Percentiles rank a stretch among this genome's conserved stretches.
These are phyloP conservation scores for Pseudocheirus occidentalis DNA, from an alignment of 2,797 vertebrate genomes.

Conservation along the genomic window DNA sequence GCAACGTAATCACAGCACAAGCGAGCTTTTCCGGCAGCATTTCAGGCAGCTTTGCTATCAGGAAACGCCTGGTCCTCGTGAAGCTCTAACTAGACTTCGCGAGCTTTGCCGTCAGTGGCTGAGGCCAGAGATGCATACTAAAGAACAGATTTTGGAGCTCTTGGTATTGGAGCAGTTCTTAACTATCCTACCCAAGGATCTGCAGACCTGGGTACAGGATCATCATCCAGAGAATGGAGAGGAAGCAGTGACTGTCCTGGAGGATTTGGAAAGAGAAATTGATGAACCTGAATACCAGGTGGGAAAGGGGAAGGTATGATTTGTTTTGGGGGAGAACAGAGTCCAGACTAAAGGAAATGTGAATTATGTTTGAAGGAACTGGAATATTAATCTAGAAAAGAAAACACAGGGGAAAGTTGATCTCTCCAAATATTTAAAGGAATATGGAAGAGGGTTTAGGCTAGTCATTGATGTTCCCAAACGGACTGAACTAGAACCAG, in stretches of 20 bases:
- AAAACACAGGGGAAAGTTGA: neutral
- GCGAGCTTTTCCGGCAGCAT: constrained; percentile 59
- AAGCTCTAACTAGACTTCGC: constrained; percentile 66
- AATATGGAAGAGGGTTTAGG: neutral
- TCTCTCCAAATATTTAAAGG: neutral
- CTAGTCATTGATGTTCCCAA: neutral
- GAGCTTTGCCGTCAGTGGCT: constrained; percentile 70
- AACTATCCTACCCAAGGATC: constrained; percentile 64
- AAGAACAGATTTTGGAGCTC: constrained; percentile 73
- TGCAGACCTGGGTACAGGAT: constrained; percentile 56
- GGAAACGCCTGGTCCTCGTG: constrained; percentile 57
- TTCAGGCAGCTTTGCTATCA: constrained; percentile 69
- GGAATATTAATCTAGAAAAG: neutral
- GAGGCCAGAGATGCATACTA: constrained; percentile 67
- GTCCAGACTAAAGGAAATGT: neutral
- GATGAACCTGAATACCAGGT: constrained; percentile 55
- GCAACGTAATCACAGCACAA: neutral
- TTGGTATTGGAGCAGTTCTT: constrained; percentile 72
- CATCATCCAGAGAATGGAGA: constrained; percentile 61
- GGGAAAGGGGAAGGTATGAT: neutral
- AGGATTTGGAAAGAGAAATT: constrained; percentile 54
- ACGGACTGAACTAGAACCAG: neutral
- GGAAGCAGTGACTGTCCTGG: constrained; percentile 49
- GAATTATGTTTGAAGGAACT: neutral
- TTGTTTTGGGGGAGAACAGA: neutral